These are phyloP conservation scores for Pocillopora damicornis DNA, from an alignment of 64 coral and sea anemone genomes.

Conservation along the genomic window DNA sequence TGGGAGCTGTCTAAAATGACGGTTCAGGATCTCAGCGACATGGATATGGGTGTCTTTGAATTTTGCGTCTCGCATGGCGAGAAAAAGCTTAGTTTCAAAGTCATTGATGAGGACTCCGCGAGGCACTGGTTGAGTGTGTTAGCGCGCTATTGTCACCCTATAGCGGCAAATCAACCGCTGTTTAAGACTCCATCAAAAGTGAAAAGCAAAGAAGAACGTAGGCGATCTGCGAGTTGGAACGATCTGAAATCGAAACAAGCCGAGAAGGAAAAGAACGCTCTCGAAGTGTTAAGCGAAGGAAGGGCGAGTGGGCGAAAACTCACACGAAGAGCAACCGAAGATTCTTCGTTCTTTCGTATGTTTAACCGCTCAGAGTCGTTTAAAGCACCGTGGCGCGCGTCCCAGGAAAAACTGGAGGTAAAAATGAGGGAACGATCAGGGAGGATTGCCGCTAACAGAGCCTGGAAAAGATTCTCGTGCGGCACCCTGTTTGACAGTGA, in stretches of 20 bases:
- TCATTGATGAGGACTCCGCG: slow-evolving; percentile 43
- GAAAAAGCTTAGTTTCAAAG: slow-evolving; percentile 26
- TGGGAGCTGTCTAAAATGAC: slow-evolving; percentile 50
- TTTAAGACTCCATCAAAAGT: slow-evolving; percentile 6
- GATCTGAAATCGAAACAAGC: slow-evolving; percentile 47
- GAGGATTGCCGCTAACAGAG: slow-evolving; percentile 20
- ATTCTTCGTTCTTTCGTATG: slow-evolving; percentile 62
- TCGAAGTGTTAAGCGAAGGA: slow-evolving; percentile 77
- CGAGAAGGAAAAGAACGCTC: slow-evolving; percentile 20
- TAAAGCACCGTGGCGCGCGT: slow-evolving; percentile 50
- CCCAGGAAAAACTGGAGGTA: slow-evolving; percentile 58
- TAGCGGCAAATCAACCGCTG: slow-evolving; percentile 14
- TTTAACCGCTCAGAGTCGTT: slow-evolving; percentile 69
- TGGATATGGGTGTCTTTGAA: slow-evolving; percentile 32
- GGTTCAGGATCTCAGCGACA: slow-evolving; percentile 43
- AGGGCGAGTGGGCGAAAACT: slow-evolving; percentile 74
- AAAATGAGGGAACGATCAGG: slow-evolving; percentile 50
- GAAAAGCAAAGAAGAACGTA: background rate
- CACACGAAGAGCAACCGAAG: slow-evolving; percentile 67
- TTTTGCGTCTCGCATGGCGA: slow-evolving; percentile 41
- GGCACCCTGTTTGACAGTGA: slow-evolving; percentile 87
- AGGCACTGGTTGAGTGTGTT: slow-evolving; percentile 76
- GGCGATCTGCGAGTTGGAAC: slow-evolving; percentile 59
- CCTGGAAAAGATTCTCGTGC: slow-evolving; percentile 70
- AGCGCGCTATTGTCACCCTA: slow-evolving; percentile 57